Evolutionary conservation across 2,113 vertebrate genomes (phyloP).

Genomic region (Lagopus leucura): DNA sequence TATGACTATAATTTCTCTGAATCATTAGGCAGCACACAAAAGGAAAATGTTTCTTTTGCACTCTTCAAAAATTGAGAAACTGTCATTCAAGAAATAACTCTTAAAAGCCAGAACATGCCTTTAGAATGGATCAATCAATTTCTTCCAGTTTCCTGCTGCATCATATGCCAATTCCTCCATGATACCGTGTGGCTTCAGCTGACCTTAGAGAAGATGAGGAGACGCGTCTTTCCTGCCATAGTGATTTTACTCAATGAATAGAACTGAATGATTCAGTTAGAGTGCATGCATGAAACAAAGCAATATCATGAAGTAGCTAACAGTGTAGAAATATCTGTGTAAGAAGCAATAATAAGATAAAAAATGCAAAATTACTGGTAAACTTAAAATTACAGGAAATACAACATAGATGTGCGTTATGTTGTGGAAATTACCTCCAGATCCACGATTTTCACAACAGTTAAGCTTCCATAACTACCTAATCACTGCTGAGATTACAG

Average conservation of each 20-base stretch:
- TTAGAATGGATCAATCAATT: not conserved
- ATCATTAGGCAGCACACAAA: not conserved
- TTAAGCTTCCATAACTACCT: not conserved
- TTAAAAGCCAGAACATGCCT: not conserved
- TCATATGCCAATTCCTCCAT: not conserved
- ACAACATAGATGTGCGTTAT: not conserved
- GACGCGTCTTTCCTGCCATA: not conserved
- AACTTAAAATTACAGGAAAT: not conserved
- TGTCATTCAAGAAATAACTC: not conserved
- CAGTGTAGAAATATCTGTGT: not conserved
- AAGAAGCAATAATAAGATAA: not conserved
- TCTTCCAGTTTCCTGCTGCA: not conserved
- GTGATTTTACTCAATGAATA: not conserved
- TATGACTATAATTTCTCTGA: not conserved
- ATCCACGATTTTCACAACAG: not conserved
- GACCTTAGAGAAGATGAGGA: not conserved
- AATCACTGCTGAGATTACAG: not conserved
- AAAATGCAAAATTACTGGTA: not conserved
- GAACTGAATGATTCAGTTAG: not conserved
- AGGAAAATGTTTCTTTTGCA: not conserved
- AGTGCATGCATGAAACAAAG: not conserved
- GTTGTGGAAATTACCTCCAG: not conserved
- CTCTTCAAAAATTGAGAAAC: not conserved
- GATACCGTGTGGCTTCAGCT: not conserved
- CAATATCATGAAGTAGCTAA: not conserved